Evolutionary conservation across 2,113 vertebrate genomes (phyloP), one percentile per base, ranked within the genome.

Genomic region (Craseonycteris thonglongyai): DNA sequence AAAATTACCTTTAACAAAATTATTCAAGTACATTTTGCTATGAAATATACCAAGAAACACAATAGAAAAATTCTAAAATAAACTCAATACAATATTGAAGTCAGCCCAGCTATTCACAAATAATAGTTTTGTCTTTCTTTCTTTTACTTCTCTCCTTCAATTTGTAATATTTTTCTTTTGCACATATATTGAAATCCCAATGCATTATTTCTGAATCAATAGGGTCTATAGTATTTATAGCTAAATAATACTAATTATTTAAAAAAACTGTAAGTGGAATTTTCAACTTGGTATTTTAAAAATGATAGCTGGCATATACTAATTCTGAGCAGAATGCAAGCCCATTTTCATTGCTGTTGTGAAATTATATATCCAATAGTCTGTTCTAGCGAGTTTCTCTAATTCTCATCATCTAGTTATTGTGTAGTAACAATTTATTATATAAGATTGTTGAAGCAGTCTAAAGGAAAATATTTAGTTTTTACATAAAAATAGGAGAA

Each of bases 1-100:
- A 96, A 87, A 18, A 90, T 83, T 96, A 93, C 1, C 74, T 95
- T 86, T 88, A 96, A 95, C 16, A 91, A 96, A 97, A 78, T 58
- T 82, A 95, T 91, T 68, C 30, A 42, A 33, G 93, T 71, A 96
- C 35, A 22, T 69, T 63, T 80, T 94, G 51, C 3, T 85, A 96
- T 94, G 74, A 96, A 95, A 83, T 11, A 11, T 61, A 92, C 3
- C 51, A 94, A 90, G 91, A 82, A 80, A 87, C 0, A 7, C 13
- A 54, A 0, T 74, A 66, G n/a, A 71, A 93, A 68, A 93, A 33
- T 30, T 85, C 33, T 61, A 88, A 93, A 96, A 28, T 18, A 85
- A 5, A 38, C 19, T 68, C n/a, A 88, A 47, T 75, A 75, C 58
- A 68, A 49, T 79, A 61, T 38, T 79, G 61, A 58, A 90, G 14